A percentile compares a stretch with the other conserved stretches of the same genome.
These are phyloP conservation scores for Scytalopus superciliaris DNA, from an alignment of 2,113 vertebrate species.

Conservation along the genomic window DNA sequence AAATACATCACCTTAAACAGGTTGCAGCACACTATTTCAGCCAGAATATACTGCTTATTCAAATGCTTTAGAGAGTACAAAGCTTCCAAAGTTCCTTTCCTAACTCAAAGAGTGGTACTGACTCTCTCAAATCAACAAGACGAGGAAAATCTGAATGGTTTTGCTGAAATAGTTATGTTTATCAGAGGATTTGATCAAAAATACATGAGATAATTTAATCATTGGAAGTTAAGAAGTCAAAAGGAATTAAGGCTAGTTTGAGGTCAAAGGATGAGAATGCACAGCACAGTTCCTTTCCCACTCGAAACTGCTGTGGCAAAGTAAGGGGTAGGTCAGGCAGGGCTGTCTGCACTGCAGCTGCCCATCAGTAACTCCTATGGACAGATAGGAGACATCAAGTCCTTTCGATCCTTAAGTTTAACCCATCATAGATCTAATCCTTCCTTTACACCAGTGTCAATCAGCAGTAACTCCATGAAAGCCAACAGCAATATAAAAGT, in stretches of 20 bases:
- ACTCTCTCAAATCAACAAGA: neutral
- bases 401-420: neutral
- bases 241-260: neutral
- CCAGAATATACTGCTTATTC: neutral
- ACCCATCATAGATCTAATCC: neutral
- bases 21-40: neutral
- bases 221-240: neutral
- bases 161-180: neutral
- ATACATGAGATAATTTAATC: neutral
- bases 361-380: neutral
- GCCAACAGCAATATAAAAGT: neutral
- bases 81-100: neutral
- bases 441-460: neutral
- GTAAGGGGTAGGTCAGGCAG: neutral
- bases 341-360: neutral
- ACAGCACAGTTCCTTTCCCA: neutral
- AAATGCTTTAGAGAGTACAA: neutral
- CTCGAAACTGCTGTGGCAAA: neutral
- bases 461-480: neutral
- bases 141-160: neutral
- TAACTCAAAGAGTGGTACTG: neutral
- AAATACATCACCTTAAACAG: neutral
- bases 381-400: neutral
- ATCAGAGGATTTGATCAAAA: neutral
- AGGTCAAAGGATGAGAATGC: fast-evolving